Base-by-base conservation (phyloP, 2,797 vertebrate species). In the Peromyscus eremicus region DNA sequence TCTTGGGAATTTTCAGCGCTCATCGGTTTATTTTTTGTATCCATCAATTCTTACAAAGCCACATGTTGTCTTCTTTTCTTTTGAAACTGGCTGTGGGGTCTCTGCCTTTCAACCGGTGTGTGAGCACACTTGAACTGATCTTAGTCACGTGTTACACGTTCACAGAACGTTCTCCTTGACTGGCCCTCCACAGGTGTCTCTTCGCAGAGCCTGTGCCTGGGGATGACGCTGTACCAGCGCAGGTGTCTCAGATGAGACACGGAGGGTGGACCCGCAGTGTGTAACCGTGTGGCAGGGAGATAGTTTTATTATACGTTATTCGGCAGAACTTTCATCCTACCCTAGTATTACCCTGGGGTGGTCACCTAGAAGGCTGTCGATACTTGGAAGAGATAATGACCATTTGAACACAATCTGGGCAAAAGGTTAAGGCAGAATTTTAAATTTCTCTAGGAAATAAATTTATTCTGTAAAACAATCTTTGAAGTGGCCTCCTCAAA, bases 401-500 rank as follows among this genome's bases (percentile, higher is more conserved):
- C 70, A 68, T 16, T 73, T 9, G 46, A 49, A 94, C 32, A 49
- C 71, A 75, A 75, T 55, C 46, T 29, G 29, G 32, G 37, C 23
- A 32, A 57, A 71, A 87, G n/a, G 37, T 43, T 77, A 40, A 87
- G 37, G 70, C 23, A 92, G 79, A 49, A 23, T 71, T 91, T 76
- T 14, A 21, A 40, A 68, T 85, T 68, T 68, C 66, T 49, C 64
- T 32, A 55, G n/a, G 40, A 94, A 91, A 27, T 19, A 92, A 83
- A 27, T 14, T 95, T 95, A 21, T 27, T 81, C 3, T 87, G 14
- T 75, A 94, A 92, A 95, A 89, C 94, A 91, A 82, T 12, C 43
- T 86, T 91, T 91, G 55, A 66, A 17, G 29, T 66, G 62, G 62
- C 40, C 62, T 66, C 46, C 40, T 68, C 46, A 85, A 85, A n/a